A percentile compares a stretch with the other conserved stretches of the same genome.
Conservation (phyloP, 2,113 vertebrate genomes). For the Bostrychus sinensis region DNA sequence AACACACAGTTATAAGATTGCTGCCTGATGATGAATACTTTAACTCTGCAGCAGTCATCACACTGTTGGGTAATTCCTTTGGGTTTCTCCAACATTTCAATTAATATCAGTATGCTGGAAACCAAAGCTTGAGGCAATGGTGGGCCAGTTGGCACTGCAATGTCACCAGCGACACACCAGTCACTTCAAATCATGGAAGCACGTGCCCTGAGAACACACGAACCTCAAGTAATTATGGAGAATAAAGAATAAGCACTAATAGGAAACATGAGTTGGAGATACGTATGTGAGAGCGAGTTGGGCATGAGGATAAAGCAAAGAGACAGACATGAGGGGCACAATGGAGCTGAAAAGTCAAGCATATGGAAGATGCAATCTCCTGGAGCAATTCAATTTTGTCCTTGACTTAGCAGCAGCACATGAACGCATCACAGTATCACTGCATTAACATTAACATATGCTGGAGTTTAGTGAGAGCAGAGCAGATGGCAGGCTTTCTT, state of each 20-base stretch:
- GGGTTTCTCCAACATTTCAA: no score
- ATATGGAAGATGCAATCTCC: conserved; percentile 65
- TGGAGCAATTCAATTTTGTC: conserved; percentile 69
- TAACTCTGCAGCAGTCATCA: no score
- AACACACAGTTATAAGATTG: no score
- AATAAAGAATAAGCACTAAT: conserved; percentile 8
- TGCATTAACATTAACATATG: conserved; percentile 79
- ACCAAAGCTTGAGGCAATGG: neutral
- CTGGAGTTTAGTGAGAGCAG: conserved; percentile 69
- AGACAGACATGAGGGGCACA: conserved; percentile 19
- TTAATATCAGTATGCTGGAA: no score
- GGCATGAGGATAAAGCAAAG: conserved; percentile 1
- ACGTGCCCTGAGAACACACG: conserved; percentile 11
- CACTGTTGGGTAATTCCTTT: no score
- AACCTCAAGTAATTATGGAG: conserved; percentile 24
- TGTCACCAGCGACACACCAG: conserved; percentile 7
- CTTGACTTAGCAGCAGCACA: conserved; percentile 72
- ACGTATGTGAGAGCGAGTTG: neutral
- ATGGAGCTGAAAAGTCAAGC: conserved; percentile 51
- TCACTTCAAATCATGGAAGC: conserved; percentile 23
- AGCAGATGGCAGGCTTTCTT: conserved; percentile 71
- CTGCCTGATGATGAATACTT: no score
- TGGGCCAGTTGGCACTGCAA: neutral
- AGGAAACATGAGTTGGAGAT: conserved; percentile 18
- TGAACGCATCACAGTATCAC: conserved; percentile 53